These are phyloP conservation scores for Dromococcyx pavoninus DNA, from an alignment of 2,797 vertebrate species.

Conservation along the genomic window DNA sequence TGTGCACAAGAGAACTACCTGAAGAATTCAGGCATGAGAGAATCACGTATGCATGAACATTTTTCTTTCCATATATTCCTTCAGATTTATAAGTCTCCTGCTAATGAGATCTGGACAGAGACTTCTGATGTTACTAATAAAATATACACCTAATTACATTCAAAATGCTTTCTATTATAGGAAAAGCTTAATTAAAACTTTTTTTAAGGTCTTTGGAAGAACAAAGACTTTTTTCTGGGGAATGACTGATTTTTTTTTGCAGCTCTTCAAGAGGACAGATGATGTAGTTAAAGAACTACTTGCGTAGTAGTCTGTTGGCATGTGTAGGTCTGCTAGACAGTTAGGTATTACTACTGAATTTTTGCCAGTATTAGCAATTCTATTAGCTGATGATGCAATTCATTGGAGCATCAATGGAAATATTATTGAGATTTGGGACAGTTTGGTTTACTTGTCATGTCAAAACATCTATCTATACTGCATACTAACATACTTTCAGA, in stretches of 20 bases:
- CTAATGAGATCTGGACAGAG: not conserved
- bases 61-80: not conserved
- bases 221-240: not conserved
- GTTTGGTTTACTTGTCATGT: not conserved
- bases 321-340: not conserved
- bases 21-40: not conserved
- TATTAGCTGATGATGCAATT: not conserved
- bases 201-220: not conserved
- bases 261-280: not conserved
- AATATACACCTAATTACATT: not conserved
- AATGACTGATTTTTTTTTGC: not conserved
- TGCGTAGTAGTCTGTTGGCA: not conserved
- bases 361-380: not conserved
- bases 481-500: not conserved
- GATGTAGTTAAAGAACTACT: not conserved
- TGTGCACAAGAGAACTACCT: not conserved
- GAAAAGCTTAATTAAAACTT: not conserved
- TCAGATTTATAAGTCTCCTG: not conserved
- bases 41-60: not conserved
- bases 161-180: not conserved
- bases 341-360: not conserved
- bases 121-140: not conserved
- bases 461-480: not conserved
- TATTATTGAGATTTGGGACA: not conserved
- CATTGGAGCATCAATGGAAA: not conserved